Evolutionary conservation across 2,113 vertebrate species (phyloP), one percentile per base, ranked within the genome.

Genomic region (Corydoras sp.): DNA sequence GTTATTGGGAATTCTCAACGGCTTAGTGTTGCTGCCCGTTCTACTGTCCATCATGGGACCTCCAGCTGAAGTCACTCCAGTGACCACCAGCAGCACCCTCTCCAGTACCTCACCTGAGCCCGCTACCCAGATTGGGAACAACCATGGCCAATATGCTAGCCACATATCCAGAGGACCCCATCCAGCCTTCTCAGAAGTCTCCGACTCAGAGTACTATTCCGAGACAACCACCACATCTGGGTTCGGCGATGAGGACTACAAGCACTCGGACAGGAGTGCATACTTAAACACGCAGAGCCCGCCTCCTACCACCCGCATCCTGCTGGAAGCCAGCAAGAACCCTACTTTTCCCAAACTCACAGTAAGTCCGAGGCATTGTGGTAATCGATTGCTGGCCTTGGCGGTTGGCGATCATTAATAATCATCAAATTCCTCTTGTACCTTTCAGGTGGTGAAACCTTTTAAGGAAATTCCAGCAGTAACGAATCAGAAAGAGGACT

Each of bases 11-110:
- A 90, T 98, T 76, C 91, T 99, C 66, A 98, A 99, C 0, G 97
- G 97, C 15, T 86, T 99, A 30, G 93, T 98, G 54, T 89, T 99
- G 71, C 92, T 99, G 67, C 97, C 97, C 0, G 96, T 98, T 67
- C 85, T 99, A 67, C 91, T 99, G 48, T 99, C 97, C 0, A 72
- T 98, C 81, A 90, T 95, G 0, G 97, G 97, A 5, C 97, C 97
- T 29, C 95, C 96, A 0, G 87, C 95, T 1, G 95, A 98, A 89
- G 92, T 95, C 74, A 80, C 83, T 0, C 80, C 85, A 0, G 66
- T 86, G 4, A 88, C 91, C 69, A 88, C 77, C 0, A 59, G 81
- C 74, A 84, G 82, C 79, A 79, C 79, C 59, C 79, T 86, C 48
- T 83, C 92, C 3, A 85, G 84, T 3, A 86, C 88, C 9, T 82